Evolutionary conservation across 2,113 vertebrate species (phyloP).

Genomic region (Myiozetetes cayanensis): DNA sequence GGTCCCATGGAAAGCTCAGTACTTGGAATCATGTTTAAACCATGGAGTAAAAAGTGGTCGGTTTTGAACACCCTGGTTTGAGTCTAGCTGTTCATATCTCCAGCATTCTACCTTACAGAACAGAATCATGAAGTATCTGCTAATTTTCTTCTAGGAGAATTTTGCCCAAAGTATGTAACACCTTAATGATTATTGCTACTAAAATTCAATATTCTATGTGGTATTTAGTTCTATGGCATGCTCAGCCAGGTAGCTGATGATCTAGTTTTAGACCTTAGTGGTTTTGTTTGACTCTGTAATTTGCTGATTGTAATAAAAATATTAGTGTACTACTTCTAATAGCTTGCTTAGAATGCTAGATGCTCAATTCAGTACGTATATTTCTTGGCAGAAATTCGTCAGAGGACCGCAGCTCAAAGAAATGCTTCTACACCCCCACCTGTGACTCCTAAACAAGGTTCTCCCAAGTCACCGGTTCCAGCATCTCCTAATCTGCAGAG

Average conservation of each 20-base stretch:
- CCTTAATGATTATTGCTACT: background rate
- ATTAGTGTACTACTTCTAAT: background rate
- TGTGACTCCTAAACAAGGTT: conserved; percentile 64
- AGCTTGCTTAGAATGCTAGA: background rate
- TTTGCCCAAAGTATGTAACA: background rate
- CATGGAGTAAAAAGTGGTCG: background rate
- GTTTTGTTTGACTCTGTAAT: background rate
- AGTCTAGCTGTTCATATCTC: background rate
- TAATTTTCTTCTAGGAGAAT: background rate
- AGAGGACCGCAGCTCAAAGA: conserved; percentile 84
- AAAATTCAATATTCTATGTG: background rate
- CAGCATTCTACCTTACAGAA: background rate
- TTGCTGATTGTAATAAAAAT: background rate
- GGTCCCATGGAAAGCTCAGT: background rate
- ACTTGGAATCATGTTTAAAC: background rate
- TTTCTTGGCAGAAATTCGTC: conserved; percentile 87
- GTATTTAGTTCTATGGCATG: background rate
- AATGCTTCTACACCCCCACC: conserved; percentile 66
- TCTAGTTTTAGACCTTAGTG: background rate
- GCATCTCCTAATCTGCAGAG: conserved; percentile 76
- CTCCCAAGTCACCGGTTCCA: conserved; percentile 69
- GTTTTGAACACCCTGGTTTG: background rate
- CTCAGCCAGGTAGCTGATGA: background rate
- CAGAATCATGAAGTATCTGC: background rate
- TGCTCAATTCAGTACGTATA: conserved; percentile 15